Evolutionary conservation across 2,888 invertebrate species (phyloP).

Genomic region (Apodemia duryi): DNA sequence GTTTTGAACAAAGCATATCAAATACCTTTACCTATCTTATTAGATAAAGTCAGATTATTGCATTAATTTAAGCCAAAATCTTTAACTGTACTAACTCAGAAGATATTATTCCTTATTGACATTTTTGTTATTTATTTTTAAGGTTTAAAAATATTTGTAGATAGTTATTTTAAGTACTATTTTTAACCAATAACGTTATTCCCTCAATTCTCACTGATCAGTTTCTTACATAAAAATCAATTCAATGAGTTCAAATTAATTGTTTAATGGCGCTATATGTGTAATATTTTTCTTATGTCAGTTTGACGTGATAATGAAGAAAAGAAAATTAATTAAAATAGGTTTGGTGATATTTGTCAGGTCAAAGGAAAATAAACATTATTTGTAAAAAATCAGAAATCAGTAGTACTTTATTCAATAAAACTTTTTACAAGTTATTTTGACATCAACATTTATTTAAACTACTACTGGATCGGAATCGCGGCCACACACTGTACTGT

Average conservation of each 20-base stretch:
- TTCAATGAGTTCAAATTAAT: not conserved
- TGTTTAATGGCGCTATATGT: not conserved
- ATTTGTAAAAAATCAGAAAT: not conserved
- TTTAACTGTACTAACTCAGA: not conserved
- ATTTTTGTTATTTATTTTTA: constrained; percentile 13
- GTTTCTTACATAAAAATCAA: not conserved
- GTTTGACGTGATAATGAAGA: not conserved
- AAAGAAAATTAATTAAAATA: not conserved
- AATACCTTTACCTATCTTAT: no score
- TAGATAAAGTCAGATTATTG: not conserved
- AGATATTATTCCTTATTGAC: constrained; percentile 9
- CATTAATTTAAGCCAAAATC: not conserved
- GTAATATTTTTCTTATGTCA: no score
- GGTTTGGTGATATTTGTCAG: not conserved
- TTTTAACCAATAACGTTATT: not conserved
- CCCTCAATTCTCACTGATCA: not conserved
- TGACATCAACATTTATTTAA: no score
- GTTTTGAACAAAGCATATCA: no score
- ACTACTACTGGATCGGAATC: no score
- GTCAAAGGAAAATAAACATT: not conserved
- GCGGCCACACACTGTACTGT: no score
- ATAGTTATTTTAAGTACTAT: not conserved
- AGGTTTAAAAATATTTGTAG: not conserved
- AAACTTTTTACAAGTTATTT: no score
- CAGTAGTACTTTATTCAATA: no score